These are phyloP conservation scores for Fratercula arctica DNA, from an alignment of 2,797 vertebrate genomes.

Conservation along the genomic window DNA sequence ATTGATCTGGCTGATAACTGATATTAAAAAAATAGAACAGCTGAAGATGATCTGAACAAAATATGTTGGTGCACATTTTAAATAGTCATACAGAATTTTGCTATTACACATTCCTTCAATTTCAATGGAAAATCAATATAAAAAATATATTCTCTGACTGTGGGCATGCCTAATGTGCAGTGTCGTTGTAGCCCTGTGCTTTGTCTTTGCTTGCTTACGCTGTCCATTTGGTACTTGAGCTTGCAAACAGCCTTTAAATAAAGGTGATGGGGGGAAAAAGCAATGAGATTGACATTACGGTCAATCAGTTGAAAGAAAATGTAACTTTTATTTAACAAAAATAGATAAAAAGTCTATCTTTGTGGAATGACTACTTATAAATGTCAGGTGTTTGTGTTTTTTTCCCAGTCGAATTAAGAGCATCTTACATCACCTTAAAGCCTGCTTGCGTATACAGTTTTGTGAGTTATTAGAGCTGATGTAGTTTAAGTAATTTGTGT, in stretches of 20 bases:
- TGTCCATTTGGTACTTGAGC: constrained; percentile 72
- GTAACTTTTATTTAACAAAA: not conserved
- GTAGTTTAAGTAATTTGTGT: constrained; percentile 26
- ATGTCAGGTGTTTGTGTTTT: not conserved
- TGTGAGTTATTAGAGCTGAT: constrained; percentile 73
- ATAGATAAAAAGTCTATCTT: not conserved
- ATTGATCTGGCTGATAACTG: constrained; percentile 26
- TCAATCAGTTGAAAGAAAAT: constrained; percentile 31
- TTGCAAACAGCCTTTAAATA: constrained; percentile 71
- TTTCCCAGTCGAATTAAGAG: constrained; percentile 16
- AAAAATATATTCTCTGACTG: constrained; percentile 80
- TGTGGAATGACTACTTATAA: not conserved
- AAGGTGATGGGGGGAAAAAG: constrained; percentile 74
- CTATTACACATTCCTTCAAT: not conserved
- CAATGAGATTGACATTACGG: not conserved
- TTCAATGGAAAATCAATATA: constrained; percentile 45
- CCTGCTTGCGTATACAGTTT: constrained; percentile 72
- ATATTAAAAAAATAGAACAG: not conserved
- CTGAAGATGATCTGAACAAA: constrained; percentile 17
- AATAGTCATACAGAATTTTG: constrained; percentile 30
- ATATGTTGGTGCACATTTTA: constrained; percentile 66
- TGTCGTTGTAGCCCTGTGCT: constrained; percentile 78
- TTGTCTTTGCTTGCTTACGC: constrained; percentile 79
- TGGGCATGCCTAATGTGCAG: constrained; percentile 83
- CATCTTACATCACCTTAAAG: constrained; percentile 77